Conservation (phyloP, 2,113 vertebrate species). For the Antechinus flavipes region DNA sequence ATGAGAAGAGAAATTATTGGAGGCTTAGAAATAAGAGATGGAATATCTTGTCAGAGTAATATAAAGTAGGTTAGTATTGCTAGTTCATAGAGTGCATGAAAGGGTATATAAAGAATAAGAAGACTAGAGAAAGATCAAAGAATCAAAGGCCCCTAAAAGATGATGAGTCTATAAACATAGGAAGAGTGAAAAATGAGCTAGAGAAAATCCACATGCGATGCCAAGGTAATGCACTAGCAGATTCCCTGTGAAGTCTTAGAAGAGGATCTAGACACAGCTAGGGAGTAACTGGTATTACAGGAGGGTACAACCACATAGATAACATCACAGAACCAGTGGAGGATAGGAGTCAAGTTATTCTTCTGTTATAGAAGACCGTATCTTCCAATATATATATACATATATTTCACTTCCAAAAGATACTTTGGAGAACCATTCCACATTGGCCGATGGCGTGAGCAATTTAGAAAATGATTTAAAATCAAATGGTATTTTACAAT, state of each 20-base stretch:
- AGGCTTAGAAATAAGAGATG: not conserved
- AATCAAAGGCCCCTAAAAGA: not conserved
- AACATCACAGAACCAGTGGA: not conserved
- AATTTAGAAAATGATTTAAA: conserved; percentile 75
- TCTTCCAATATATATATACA: not conserved
- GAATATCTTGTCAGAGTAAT: not conserved
- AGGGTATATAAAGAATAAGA: not conserved
- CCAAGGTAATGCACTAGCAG: not conserved
- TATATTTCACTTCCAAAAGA: conserved; percentile 52
- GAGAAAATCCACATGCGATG: not conserved
- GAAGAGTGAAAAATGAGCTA: not conserved
- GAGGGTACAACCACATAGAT: not conserved
- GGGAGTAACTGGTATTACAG: not conserved
- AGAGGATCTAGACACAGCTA: not conserved
- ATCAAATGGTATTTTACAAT: conserved; percentile 75
- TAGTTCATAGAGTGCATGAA: not conserved
- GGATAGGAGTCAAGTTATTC: not conserved
- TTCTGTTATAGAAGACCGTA: not conserved
- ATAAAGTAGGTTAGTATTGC: not conserved
- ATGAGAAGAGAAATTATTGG: not conserved
- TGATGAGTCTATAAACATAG: not conserved
- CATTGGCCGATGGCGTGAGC: conserved; percentile 65
- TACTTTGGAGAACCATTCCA: conserved; percentile 66
- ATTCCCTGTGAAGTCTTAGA: not conserved
- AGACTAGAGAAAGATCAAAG: not conserved